These are phyloP conservation scores for Ptychodera flava DNA, from an alignment of 35 echinoderm and acorn worm genomes.

Conservation along the genomic window DNA sequence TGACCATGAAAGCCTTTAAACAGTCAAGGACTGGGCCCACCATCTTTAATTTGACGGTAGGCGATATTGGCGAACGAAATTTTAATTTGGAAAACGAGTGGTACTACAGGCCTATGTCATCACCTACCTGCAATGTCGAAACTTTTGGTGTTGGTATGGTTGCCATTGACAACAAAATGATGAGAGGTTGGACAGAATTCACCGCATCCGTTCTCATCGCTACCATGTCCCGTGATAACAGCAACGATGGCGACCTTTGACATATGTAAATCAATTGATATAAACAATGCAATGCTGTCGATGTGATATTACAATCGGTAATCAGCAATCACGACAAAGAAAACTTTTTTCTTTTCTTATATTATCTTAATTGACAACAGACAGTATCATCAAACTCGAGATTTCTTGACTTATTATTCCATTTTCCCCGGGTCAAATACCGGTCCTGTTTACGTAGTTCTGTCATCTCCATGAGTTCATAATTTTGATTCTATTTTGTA, in stretches of 20 bases:
- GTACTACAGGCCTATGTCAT: not conserved
- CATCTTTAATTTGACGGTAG: too few species aligned
- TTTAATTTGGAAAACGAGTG: too few species aligned
- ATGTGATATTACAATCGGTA: not conserved
- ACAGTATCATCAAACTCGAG: not conserved
- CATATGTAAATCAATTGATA: too few species aligned
- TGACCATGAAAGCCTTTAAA: too few species aligned
- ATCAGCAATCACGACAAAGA: not conserved
- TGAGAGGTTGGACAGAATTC: conserved; percentile 86
- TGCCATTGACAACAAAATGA: conserved; percentile 70
- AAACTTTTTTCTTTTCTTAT: too few species aligned
- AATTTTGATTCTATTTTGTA: too few species aligned
- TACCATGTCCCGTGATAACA: conserved; percentile 80
- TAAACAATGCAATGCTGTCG: not conserved
- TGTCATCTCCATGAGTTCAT: too few species aligned
- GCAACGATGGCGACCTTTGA: conserved; percentile 64
- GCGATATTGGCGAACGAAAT: too few species aligned
- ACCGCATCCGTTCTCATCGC: conserved; percentile 84
- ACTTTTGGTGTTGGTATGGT: conserved; percentile 43
- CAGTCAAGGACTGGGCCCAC: too few species aligned
- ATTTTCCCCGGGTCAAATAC: conserved; percentile 10
- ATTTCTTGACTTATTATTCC: not conserved
- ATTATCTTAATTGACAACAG: too few species aligned
- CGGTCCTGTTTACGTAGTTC: not conserved
- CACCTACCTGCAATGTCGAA: conserved; percentile 69